Evolutionary conservation across 2,888 invertebrate species (phyloP), one percentile per base, ranked within the genome.

Genomic region (Apeira syringaria): DNA sequence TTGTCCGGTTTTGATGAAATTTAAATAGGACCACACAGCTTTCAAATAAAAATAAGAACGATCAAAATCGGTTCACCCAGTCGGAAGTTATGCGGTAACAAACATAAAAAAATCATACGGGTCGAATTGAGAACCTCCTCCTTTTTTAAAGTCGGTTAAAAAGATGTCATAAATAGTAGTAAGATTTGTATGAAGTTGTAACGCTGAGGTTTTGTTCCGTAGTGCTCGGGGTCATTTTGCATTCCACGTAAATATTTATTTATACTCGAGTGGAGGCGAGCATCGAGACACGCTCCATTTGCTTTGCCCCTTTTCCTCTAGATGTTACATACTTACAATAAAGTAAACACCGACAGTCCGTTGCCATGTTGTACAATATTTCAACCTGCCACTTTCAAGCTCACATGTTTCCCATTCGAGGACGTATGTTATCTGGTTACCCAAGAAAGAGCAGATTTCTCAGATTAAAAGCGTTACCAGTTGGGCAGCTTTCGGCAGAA

Each of bases 391-490:
- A 66, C 71, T 74, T 73, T 74, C 68, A 62, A 62, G 53, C 34
- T 49, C 51, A 54, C 61, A 49, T 56, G 53, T 69, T 68, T 71
- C 60, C 62, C 20, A 9, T 17, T 39, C 22, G 18, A 15, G 5
- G 56, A 63, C 60, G 55, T 61, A 55, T 60, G 47, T 64, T 20
- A 47, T 68, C 65, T 67, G 53, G 62, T 58, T 66, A 65, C 83
- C 80, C 55, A 70, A 82, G 56, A 86, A 73, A 84, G 80, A 60
- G 59, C 44, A 56, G 80, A 75, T 82, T 83, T 81, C 77, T 77
- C 83, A 75, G 71, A 73, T 83, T 80, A 74, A n/a, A n/a, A 78
- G 66, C 73, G 73, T 70, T 70, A 84, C 88, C 80, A 72, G 87
- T 85, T 68, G 53, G 61, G 64, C 70, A 56, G 75, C 78, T 83